phyloP scores from a whole-genome alignment of 2,113 vertebrate species.

The Brachyhypopomus occidentalis region DNA sequence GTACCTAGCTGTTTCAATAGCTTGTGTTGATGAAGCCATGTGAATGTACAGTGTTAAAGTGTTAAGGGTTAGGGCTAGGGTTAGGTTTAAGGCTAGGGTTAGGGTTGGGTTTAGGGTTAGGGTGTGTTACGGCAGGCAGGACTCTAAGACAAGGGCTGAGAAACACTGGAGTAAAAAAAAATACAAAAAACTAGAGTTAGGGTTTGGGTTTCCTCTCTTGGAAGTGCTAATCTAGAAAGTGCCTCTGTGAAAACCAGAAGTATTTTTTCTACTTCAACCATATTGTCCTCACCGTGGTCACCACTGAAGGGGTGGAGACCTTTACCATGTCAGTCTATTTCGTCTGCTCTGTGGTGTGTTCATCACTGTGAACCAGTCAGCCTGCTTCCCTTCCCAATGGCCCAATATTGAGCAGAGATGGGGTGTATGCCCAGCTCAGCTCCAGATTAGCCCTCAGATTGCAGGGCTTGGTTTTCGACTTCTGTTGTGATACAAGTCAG shows the following conservation, averaged over 20 bases:
- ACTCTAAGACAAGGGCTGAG: no score
- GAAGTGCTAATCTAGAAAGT: no score
- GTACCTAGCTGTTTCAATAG: no score
- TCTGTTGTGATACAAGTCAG: constrained; percentile 12
- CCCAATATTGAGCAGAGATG: constrained; percentile 11
- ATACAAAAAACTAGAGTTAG: no score
- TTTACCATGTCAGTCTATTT: constrained; percentile 5
- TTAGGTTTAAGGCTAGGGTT: no score
- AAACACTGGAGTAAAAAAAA: no score
- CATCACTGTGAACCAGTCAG: constrained; percentile 13
- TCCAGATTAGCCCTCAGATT: constrained; percentile 11
- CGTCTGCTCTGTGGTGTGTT: constrained; percentile 18
- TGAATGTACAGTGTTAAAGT: no score
- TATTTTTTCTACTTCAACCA: constrained; percentile 32
- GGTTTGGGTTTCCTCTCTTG: no score
- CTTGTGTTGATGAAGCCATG: no score
- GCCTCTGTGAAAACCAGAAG: background rate
- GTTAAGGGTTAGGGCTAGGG: no score
- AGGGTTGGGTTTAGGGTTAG: no score
- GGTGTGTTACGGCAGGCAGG: no score
- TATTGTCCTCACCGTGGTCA: constrained; percentile 30
- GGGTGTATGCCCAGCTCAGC: background rate
- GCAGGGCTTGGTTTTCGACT: constrained; percentile 14
- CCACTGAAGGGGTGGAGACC: constrained; percentile 31
- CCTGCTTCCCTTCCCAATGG: constrained; percentile 2